A percentile compares a stretch with the other conserved stretches of the same genome.
These are phyloP conservation scores for Olivierus martensii DNA, from an alignment of 1,140 invertebrate species.

Conservation along the genomic window DNA sequence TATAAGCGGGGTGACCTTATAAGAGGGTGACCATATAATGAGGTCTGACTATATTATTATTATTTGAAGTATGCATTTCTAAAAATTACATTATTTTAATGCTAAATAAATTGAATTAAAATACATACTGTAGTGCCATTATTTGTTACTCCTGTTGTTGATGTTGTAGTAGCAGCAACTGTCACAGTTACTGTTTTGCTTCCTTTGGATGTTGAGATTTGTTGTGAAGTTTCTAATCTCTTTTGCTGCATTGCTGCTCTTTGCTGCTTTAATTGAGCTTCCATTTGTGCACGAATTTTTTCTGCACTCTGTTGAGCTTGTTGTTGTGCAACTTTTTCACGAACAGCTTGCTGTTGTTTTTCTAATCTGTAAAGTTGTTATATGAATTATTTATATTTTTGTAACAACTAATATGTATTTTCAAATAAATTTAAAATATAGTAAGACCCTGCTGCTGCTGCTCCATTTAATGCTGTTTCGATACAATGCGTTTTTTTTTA, in stretches of 20 bases:
- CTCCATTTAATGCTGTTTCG: no score
- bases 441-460: not conserved
- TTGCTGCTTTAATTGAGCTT: constrained; percentile 72
- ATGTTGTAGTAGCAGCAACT: constrained; percentile 23
- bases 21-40: no score
- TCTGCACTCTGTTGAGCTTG: constrained; percentile 37
- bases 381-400: not conserved
- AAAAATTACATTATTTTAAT: no score
- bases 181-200: constrained; percentile 1
- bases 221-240: constrained; percentile 29
- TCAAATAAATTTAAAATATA: not conserved
- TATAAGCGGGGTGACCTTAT: no score
- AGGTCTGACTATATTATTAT: no score
- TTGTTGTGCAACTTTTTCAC: constrained; percentile 16
- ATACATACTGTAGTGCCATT: constrained; percentile 33
- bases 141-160: constrained; percentile 45
- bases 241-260: constrained; percentile 75
- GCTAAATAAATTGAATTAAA: no score
- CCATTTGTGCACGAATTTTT: constrained; percentile 81
- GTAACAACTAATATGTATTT: not conserved
- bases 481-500: no score
- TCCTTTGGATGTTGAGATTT: no score
- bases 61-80: no score
- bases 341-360: constrained; percentile 16
- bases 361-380: constrained; percentile 13